Base-by-base conservation (phyloP, 2,113 vertebrate genomes). In the Urocolius indicus region DNA sequence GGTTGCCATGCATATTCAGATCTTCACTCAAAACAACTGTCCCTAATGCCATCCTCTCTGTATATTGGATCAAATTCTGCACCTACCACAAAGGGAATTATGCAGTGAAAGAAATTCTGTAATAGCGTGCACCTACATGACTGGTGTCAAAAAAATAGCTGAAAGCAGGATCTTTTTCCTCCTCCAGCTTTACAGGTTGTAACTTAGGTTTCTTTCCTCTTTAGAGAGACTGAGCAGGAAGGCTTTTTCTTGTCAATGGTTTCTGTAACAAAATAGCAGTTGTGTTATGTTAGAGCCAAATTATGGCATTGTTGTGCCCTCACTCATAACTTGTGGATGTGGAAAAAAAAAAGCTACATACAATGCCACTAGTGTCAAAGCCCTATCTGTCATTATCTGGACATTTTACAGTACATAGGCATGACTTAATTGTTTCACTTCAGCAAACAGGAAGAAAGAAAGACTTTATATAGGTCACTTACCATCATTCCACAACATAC, bases 241-340 rank as follows among this genome's bases (percentile, higher is more conserved):
- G 54, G 3, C 54, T 83, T 83, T 94, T 82, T 62, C 81, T 90
- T 89, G 84, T 63, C 82, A 94, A 34, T 48, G 66, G 62, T 49
- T 87, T 85, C 91, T 94, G 79, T 51, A 93, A 95, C 43, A 78
- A 73, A 96, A 90, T 9, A 94, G 58, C 54, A 66, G 46, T 63
- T 80, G 57, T 0, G 0, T 90, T 90, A 91, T 3, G 3, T 48
- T 59, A 61, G 22, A 58, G 46, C 30, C 46, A 73, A 45, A 51
- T 32, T 38, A 69, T 2, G 1, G 26, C 43, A 68, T 10, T 36
- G 1, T 15, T 43, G 11, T 66, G 57, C 41, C 26, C 12, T 68
- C 54, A 38, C 19, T 17, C 24, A 81, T 43, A 48, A 11, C 29
- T 51, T 0, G 3, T 46, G 34, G 45, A 24, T 6, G 30, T 14